Base-by-base conservation (phyloP, 37 sponge, comb jelly and placozoan species). In the Hexactinellida sp. region DNA sequence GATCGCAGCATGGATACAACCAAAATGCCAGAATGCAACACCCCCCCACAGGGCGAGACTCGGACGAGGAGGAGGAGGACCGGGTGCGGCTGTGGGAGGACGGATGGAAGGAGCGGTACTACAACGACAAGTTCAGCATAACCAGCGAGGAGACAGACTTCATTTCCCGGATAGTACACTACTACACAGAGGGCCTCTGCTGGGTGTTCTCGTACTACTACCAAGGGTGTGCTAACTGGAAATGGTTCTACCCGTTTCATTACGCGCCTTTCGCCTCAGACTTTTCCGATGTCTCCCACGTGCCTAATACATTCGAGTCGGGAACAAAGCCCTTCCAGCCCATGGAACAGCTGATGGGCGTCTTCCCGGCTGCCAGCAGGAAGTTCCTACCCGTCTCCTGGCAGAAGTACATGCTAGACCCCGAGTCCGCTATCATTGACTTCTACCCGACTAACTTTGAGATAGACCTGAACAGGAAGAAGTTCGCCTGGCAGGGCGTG, bases 211-310 rank as follows among this genome's bases (percentile, higher is more conserved):
- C 83, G 47, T 55, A 85, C 36, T 86, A 54, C 52, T 87, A 51
- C 16, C 89, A 98, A 91, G 99, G 99, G 0, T 99, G 99, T 55
- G 92, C 96, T 10, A 93, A 92, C 1, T 99, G 99, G 99, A 99
- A 99, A 55, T 99, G 99, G 99, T 99, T 89, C 92, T 99, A 92
- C 41, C 94, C 96, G 0, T 99, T 91, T 88, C 99, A 99, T 86
- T 99, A 99, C 76, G 99, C 99, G 83, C 99, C 99, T 0, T 99
- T 99, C 92, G 99, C 99, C 37, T 99, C 99, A 1, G 99, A 99
- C 88, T 99, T 99, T 87, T 85, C 39, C 36, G 39, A 91, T 88
- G 91, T 99, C 37, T 82, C 86, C 0, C 38, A 92, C 0, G 63
- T 98, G 36, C 38, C 85, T 0, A 91, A 90, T 54, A 87, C 86